Conservation (phyloP, 2,113 vertebrate species). For the Equus przewalskii region DNA sequence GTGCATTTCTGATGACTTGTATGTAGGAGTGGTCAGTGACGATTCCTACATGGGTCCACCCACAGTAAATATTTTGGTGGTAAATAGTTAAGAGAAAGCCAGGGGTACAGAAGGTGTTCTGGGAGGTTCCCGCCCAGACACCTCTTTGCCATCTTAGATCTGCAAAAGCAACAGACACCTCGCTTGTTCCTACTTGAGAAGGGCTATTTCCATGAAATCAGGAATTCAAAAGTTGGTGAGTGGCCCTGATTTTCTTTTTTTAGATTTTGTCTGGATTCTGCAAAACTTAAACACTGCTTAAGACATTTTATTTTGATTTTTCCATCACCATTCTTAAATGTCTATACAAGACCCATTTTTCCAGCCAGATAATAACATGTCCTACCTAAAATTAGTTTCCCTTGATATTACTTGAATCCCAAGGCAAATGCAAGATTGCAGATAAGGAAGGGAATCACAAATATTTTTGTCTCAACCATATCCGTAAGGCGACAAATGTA, state of each 20-base stretch:
- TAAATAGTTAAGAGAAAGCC: too few species aligned
- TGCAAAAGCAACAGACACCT: neutral
- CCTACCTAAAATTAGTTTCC: neutral
- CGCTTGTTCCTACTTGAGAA: neutral
- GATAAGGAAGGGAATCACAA: too few species aligned
- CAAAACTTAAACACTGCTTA: neutral
- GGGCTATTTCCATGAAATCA: neutral
- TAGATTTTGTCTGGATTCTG: neutral
- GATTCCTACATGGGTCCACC: neutral
- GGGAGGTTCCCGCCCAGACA: too few species aligned
- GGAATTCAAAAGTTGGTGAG: neutral
- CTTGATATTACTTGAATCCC: neutral
- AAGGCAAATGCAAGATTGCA: neutral
- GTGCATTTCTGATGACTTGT: neutral
- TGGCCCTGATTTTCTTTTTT: neutral
- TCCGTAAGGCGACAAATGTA: fast-evolving
- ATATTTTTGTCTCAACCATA: neutral
- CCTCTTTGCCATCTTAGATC: neutral
- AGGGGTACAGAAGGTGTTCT: fast-evolving
- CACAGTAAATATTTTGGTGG: neutral
- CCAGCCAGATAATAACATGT: neutral
- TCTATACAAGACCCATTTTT: neutral
- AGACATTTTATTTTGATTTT: neutral
- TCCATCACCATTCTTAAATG: neutral
- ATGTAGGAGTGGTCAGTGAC: fast-evolving